Conservation (phyloP, 2,888 invertebrate species). For the Rotaria macrura region DNA sequence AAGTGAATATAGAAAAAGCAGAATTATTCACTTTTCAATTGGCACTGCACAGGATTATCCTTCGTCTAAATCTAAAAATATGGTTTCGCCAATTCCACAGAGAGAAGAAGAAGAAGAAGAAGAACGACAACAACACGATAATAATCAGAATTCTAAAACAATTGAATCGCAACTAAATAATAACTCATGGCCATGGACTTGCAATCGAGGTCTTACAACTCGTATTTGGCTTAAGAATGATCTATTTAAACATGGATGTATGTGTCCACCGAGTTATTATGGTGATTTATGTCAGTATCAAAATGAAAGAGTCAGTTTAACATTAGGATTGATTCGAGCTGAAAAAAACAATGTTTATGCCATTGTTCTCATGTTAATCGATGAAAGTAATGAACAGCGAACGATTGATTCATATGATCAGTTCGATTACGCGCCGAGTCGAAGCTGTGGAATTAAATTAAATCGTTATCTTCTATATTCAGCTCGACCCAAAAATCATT, state of each 20-base stretch:
- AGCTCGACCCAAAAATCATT: not conserved
- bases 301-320: not conserved
- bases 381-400: not conserved
- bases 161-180: not conserved
- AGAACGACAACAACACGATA: too few relatives aligned
- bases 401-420: not conserved
- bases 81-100: not conserved
- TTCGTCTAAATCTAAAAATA: not conserved
- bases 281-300: constrained; percentile 1
- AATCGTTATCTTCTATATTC: not conserved
- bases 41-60: not conserved
- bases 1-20: not conserved
- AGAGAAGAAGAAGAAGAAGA: not conserved
- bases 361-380: not conserved
- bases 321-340: not conserved
- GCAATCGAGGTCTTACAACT: not conserved
- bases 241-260: not conserved
- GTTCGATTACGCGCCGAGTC: not conserved
- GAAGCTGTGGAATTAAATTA: not conserved
- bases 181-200: not conserved
- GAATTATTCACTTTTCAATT: not conserved
- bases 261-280: not conserved
- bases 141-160: not conserved
- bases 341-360: not conserved
- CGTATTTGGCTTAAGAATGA: not conserved